phyloP scores from a whole-genome alignment of 23 tunicate genomes.

The Botrylloides violaceus region DNA sequence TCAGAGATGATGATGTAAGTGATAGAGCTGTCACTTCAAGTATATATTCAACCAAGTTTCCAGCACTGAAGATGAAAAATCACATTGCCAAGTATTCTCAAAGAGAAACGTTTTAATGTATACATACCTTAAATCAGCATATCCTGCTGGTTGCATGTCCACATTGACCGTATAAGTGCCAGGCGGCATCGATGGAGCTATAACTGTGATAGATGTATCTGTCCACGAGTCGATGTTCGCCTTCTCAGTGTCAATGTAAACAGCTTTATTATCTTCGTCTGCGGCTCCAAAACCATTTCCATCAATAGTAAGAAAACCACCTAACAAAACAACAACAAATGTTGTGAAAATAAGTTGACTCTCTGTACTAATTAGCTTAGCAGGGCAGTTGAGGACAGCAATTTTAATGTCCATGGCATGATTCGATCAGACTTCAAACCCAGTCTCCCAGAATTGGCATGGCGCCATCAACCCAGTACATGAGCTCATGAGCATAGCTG shows the following conservation, averaged over 20 bases:
- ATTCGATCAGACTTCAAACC: too few species aligned
- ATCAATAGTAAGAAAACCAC: conserved; percentile 30
- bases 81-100: not conserved
- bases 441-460: too few species aligned
- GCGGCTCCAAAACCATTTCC: conserved; percentile 36
- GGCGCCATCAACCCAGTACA: too few species aligned
- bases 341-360: not conserved
- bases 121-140: not conserved
- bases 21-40: conserved; percentile 28
- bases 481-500: too few species aligned
- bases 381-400: too few species aligned
- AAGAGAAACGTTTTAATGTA: not conserved
- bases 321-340: conserved; percentile 6
- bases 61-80: not conserved
- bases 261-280: not conserved
- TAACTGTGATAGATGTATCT: conserved; percentile 24
- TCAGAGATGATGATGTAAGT: conserved; percentile 38
- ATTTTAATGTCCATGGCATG: too few species aligned
- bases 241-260: not conserved
- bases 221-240: conserved; percentile 16
- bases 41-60: conserved; percentile 8
- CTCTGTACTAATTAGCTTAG: not conserved
- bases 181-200: conserved; percentile 31
- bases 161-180: conserved; percentile 19
- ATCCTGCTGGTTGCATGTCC: conserved; percentile 19